Evolutionary conservation across 2,797 vertebrate genomes (phyloP), one percentile per base, ranked within the genome.

Genomic region (Todus mexicanus): DNA sequence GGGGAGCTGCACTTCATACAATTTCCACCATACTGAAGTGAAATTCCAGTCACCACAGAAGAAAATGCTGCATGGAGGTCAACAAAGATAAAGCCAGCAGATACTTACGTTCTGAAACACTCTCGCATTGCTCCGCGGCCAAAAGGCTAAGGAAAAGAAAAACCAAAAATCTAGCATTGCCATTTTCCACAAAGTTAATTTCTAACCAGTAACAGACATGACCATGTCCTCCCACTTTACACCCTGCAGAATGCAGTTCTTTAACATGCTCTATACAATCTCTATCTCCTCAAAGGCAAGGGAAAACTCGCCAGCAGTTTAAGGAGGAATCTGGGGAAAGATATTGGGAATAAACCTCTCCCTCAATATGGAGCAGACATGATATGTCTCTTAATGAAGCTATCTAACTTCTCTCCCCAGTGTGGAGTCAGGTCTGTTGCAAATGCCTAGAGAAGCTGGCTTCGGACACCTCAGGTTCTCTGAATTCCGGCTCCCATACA

Each of bases 51-150:
- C 47, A 76, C 8, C 42, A 73, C 14, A n/a, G 22, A 66, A 88
- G 38, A 74, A 53, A 69, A 70, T 25, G 42, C 4, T 51, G n/a
- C 64, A 37, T 7, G 26, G 31, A 90, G 7, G 15, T n/a, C 35
- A 79, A 21, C 10, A 27, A 66, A 78, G 56, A 35, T 69, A 53
- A 56, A 95, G 38, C 6, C 35, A 38, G 18, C 54, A 43, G 40
- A 72, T 79, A 98, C 99, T 99, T 97, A 99, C 99, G 99, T 98
- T 97, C 99, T 98, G 97, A 98, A 99, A 97, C 99, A 99, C 95
- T 99, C 99, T 53, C 99, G 98, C 99, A 99, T 99, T 38, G 99
- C 99, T 63, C 99, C 99, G 82, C 97, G 98, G 83, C 99, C 99
- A 38, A 99, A 99, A 26, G 99, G 98, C 99, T 99, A 97, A 37